Evolutionary conservation across 1,140 invertebrate genomes (phyloP), one percentile per base, ranked within the genome.

Genomic region (Nasonia giraulti): DNA sequence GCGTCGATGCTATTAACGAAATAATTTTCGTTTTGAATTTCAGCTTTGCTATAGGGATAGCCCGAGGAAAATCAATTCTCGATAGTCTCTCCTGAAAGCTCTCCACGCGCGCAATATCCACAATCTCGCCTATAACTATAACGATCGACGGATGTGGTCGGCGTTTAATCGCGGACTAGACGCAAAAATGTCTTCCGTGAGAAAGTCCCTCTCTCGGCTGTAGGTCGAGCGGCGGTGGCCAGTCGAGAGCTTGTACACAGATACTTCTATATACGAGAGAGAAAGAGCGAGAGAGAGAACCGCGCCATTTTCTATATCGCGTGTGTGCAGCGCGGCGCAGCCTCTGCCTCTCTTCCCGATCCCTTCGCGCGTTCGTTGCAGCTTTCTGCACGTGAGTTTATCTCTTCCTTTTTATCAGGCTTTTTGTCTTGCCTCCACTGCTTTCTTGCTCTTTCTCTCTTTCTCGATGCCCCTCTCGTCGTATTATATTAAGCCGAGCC

Each of bases 181-280:
- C 87, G 89, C 89, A 92, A 92, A 92, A 92, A 89, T 92, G 87
- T 90, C 91, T 92, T 92, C 91, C 92, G 92, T 93, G 92, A 93
- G 92, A 93, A 92, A 91, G 86, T 88, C 86, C 84, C 85, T 80
- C 77, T 62, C 55, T 12, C 47, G 55, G 20, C 20, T 62, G 50
- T 17, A 55, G 17, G 50, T 55, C 50, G 55, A 62, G 14, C 17
- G 6, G 55, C 17, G 40, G 40, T 44, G 82, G 33, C 75, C 83
- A 66, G 33, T 74, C 74, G 40, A 27, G 17, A 33, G 27, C 37
- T 74, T 31, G 12, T 50, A 50, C 50, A 77, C 14, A 27, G 50
- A 50, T 55, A 20, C n/a, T 14, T 66, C 1, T 73, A 37, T 79
- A 78, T 69, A 69, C 79, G 66, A 12, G 12, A 27, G 33, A 37